These are phyloP conservation scores for Dicyrtomina minuta DNA, from an alignment of 2,888 invertebrate species.

Conservation along the genomic window DNA sequence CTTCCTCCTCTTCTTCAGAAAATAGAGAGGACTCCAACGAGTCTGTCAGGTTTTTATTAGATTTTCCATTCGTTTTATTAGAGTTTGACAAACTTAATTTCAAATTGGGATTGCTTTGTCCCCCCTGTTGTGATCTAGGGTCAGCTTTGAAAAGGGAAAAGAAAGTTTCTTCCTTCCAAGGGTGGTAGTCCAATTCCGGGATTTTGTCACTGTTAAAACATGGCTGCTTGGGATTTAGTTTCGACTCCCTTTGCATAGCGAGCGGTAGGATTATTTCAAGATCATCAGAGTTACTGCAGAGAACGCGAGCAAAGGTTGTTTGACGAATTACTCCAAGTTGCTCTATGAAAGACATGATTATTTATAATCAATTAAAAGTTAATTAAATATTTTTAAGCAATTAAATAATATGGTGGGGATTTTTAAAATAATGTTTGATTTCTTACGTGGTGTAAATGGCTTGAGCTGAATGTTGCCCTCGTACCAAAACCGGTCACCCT, in stretches of 20 bases:
- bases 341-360: too few relatives aligned
- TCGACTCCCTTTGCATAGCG: conserved; percentile 66
- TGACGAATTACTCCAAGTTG: conserved; percentile 56
- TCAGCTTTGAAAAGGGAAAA: background rate
- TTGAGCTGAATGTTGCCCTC: conserved; percentile 69
- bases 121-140: background rate
- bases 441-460: conserved; percentile 68
- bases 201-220: background rate
- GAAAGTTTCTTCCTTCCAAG: conserved; percentile 6
- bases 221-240: background rate
- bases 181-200: background rate
- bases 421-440: background rate
- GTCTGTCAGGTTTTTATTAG: background rate
- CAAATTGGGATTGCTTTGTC: background rate
- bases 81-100: too few relatives aligned
- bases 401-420: too few relatives aligned
- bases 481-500: conserved; percentile 87
- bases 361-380: too few relatives aligned
- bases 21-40: background rate
- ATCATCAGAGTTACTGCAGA: conserved; percentile 74
- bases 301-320: conserved; percentile 70
- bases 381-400: too few relatives aligned
- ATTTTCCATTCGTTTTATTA: background rate
- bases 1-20: background rate
- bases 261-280: conserved; percentile 66